Evolutionary conservation across 2,888 invertebrate genomes (phyloP).

Genomic region (Temnothorax unifasciatus): DNA sequence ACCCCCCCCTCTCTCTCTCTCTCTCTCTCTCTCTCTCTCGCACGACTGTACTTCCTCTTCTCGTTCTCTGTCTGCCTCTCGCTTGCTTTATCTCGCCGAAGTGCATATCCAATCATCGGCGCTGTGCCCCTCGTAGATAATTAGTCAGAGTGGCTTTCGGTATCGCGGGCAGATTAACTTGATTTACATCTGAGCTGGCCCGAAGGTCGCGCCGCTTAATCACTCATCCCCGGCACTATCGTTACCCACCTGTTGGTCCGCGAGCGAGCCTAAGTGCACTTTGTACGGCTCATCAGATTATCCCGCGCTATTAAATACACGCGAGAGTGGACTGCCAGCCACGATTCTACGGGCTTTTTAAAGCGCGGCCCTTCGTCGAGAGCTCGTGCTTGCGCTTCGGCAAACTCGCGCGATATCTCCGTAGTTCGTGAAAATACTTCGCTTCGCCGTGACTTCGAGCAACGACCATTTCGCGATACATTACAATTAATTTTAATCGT

Average conservation of each 20-base stretch:
- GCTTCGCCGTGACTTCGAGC: conserved; percentile 16
- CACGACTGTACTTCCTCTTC: conserved; percentile 28
- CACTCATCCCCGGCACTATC: conserved; percentile 60
- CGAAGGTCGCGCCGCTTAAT: conserved; percentile 70
- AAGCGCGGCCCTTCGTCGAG: conserved; percentile 15
- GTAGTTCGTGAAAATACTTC: conserved; percentile 24
- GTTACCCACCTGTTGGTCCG: conserved; percentile 60
- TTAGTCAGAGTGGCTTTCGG: conserved; percentile 69
- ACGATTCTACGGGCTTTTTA: conserved; percentile 45
- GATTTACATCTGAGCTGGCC: conserved; percentile 74
- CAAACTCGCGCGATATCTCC: conserved; percentile 44
- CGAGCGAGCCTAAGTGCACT: conserved; percentile 54
- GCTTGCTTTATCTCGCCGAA: conserved; percentile 35
- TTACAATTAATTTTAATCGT: conserved; percentile 19
- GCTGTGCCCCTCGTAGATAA: conserved; percentile 65
- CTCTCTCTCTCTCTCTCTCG: neutral
- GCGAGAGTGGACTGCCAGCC: conserved; percentile 41
- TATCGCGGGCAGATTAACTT: conserved; percentile 75
- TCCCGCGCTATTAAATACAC: conserved; percentile 59
- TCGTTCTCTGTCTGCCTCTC: conserved; percentile 18
- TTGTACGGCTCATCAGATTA: conserved; percentile 62
- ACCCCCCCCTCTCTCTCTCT: neutral
- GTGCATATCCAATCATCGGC: conserved; percentile 60
- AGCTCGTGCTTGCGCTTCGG: conserved; percentile 8
- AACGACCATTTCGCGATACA: neutral